These are phyloP conservation scores for Tenthredo mesomela DNA, from an alignment of 2,888 invertebrate species.

Conservation along the genomic window DNA sequence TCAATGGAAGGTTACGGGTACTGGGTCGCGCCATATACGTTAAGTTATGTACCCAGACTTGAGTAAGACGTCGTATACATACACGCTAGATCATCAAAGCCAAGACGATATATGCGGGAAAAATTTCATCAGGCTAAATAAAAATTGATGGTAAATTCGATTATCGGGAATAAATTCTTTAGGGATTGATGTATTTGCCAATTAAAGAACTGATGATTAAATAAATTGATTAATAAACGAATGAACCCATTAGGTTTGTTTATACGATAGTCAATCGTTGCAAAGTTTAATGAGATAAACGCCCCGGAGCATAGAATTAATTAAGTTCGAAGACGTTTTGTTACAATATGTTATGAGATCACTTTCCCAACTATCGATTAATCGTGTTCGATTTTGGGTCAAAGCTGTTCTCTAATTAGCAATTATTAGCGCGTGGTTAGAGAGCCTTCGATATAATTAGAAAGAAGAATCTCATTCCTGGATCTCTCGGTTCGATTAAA, in stretches of 20 bases:
- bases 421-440: background rate
- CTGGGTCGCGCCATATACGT: slow-evolving; percentile 58
- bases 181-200: background rate
- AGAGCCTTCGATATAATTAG: background rate
- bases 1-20: slow-evolving; percentile 69
- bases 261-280: background rate
- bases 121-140: background rate
- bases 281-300: background rate
- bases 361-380: background rate
- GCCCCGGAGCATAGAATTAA: background rate
- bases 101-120: background rate
- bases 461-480: background rate
- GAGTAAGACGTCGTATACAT: slow-evolving; percentile 14
- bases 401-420: slow-evolving; percentile 18
- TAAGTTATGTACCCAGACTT: slow-evolving; percentile 6
- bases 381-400: background rate
- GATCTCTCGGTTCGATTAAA: background rate
- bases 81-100: background rate
- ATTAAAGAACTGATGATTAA: background rate
- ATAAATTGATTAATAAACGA: background rate
- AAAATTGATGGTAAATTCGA: background rate
- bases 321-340: background rate
- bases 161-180: background rate
- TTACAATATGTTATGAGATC: background rate
- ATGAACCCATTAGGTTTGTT: background rate